phyloP scores from a whole-genome alignment of 2,888 invertebrate genomes.

The Baccha elongata region DNA sequence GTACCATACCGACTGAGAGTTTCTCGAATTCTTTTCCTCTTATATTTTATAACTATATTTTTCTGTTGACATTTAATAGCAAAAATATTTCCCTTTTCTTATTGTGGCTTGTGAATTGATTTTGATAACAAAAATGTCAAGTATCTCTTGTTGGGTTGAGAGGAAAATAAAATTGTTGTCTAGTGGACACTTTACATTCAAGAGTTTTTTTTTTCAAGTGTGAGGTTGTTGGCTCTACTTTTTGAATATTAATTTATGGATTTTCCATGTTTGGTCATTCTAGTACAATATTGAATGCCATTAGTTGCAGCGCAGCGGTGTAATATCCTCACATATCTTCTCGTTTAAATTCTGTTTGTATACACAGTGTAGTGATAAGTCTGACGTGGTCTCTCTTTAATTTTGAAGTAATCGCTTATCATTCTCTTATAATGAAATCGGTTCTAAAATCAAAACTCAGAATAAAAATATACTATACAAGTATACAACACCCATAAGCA shows the following conservation, averaged over 20 bases:
- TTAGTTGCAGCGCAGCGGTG: constrained; percentile 41
- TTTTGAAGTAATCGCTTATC: neutral
- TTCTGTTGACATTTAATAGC: constrained; percentile 61
- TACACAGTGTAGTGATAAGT: constrained; percentile 43
- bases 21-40: constrained; percentile 14
- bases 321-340: neutral
- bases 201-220: constrained; percentile 13
- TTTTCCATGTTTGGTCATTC: constrained; percentile 52
- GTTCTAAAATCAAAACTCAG: neutral
- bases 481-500: constrained; percentile 3
- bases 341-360: constrained; percentile 49
- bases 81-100: constrained; percentile 29
- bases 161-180: neutral
- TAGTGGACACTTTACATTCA: constrained; percentile 34
- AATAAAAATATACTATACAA: too few relatives aligned
- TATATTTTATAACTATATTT: constrained; percentile 30
- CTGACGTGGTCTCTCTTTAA: constrained; percentile 34
- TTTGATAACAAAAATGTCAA: constrained; percentile 59
- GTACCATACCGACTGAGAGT: neutral
- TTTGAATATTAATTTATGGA: constrained; percentile 60
- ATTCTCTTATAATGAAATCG: constrained; percentile 31
- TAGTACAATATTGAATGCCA: constrained; percentile 44
- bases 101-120: constrained; percentile 1
- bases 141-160: constrained; percentile 21
- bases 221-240: neutral